These are phyloP conservation scores for Saimiri boliviensis DNA, from an alignment of 2,113 vertebrate species.

Conservation along the genomic window DNA sequence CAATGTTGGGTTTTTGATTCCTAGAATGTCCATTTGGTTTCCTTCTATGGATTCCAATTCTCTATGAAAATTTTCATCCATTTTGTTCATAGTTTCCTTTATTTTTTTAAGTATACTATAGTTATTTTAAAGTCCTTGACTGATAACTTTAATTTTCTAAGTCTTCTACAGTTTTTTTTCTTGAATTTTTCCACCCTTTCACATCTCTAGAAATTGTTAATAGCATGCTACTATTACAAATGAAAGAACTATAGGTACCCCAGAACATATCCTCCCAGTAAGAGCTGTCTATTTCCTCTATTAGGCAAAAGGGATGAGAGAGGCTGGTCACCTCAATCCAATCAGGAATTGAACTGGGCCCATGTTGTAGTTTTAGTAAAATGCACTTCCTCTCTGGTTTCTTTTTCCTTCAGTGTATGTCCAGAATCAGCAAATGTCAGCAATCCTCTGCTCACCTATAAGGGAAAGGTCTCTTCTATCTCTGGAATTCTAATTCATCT, in stretches of 20 bases:
- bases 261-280: neutral
- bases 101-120: conserved; percentile 18
- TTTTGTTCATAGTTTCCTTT: neutral
- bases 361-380: neutral
- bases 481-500: conserved; percentile 38
- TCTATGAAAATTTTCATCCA: neutral
- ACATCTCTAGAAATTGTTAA: neutral
- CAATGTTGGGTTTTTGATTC: neutral
- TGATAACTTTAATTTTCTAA: neutral
- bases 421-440: neutral
- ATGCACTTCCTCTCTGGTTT: neutral
- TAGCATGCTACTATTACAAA: neutral
- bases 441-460: conserved; percentile 15
- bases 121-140: neutral
- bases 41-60: neutral
- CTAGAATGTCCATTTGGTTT: neutral
- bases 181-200: conserved; percentile 26
- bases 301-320: neutral
- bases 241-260: conserved; percentile 36
- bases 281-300: neutral
- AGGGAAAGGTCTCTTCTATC: neutral
- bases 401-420: conserved; percentile 11
- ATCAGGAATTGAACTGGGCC: neutral
- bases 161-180: conserved; percentile 8
- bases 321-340: neutral